phyloP scores from a whole-genome alignment of 2,113 vertebrate species.

The Phoenicopterus ruber region DNA sequence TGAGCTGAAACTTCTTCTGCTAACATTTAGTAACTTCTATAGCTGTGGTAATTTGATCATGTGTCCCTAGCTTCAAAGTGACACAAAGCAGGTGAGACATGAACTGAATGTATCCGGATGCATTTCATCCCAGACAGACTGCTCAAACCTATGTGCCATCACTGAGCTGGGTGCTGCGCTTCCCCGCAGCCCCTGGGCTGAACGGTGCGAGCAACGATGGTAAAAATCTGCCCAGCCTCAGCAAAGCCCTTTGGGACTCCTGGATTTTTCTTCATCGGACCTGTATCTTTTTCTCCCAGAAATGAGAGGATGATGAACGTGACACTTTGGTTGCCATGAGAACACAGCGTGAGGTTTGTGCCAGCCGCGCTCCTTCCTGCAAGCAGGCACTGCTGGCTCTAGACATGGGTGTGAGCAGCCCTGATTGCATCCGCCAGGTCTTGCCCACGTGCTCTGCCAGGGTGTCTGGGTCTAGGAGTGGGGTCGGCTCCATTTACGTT shows the following conservation, averaged over 20 bases:
- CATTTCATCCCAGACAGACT: background rate
- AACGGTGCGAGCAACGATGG: fast-evolving
- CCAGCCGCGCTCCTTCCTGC: background rate
- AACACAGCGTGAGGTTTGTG: constrained; percentile 20
- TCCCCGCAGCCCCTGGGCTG: background rate
- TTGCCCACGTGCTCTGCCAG: background rate
- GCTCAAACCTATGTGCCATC: background rate
- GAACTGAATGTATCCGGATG: background rate
- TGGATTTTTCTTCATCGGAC: background rate
- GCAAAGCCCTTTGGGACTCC: background rate
- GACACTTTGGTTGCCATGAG: constrained; percentile 43
- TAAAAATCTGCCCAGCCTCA: background rate
- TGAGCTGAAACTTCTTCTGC: background rate
- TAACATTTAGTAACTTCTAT: background rate
- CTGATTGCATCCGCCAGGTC: background rate
- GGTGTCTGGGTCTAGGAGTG: background rate
- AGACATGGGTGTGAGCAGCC: background rate
- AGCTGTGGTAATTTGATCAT: background rate
- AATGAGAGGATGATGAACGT: background rate
- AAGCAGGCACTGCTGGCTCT: background rate
- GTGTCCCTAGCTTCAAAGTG: background rate
- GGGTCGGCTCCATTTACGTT: background rate
- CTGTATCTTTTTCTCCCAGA: background rate
- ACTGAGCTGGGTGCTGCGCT: background rate
- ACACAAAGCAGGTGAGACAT: background rate